Conservation (phyloP, 2,113 vertebrate genomes). For the Dasyornis broadbenti region DNA sequence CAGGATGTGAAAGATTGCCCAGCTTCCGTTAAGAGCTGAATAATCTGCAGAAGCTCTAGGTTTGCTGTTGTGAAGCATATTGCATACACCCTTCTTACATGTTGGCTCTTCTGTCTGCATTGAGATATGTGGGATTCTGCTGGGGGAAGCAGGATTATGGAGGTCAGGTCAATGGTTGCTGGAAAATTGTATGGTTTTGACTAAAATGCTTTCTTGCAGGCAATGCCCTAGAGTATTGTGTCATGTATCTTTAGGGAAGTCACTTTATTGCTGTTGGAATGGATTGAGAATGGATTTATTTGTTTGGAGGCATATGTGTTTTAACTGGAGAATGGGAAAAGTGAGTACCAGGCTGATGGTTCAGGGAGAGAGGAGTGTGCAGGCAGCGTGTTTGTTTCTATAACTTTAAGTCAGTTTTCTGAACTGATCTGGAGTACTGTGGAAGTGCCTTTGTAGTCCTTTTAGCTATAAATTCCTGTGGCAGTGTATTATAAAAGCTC, state of each 20-base stretch:
- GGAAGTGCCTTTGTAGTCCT: not conserved
- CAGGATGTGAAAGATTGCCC: not conserved
- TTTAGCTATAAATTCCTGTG: not conserved
- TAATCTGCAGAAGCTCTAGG: not conserved
- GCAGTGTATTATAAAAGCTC: not conserved
- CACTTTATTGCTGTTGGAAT: not conserved
- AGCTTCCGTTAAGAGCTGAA: not conserved
- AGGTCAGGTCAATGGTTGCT: not conserved
- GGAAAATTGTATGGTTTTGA: not conserved
- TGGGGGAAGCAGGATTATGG: not conserved
- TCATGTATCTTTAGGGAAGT: not conserved
- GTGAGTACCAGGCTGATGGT: no score
- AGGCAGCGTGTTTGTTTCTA: not conserved
- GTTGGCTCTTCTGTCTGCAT: not conserved
- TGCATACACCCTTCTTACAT: fast-evolving
- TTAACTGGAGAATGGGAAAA: not conserved
- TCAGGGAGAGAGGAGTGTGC: not conserved
- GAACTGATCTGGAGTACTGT: not conserved
- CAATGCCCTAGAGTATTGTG: conserved; percentile 71
- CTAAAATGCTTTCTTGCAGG: conserved; percentile 66
- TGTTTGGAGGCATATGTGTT: not conserved
- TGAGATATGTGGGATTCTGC: not conserved
- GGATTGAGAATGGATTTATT: not conserved
- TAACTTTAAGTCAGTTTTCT: not conserved
- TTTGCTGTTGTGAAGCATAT: not conserved